phyloP scores from a whole-genome alignment of 2,888 invertebrate species.

The Meteorus cinctellus region DNA sequence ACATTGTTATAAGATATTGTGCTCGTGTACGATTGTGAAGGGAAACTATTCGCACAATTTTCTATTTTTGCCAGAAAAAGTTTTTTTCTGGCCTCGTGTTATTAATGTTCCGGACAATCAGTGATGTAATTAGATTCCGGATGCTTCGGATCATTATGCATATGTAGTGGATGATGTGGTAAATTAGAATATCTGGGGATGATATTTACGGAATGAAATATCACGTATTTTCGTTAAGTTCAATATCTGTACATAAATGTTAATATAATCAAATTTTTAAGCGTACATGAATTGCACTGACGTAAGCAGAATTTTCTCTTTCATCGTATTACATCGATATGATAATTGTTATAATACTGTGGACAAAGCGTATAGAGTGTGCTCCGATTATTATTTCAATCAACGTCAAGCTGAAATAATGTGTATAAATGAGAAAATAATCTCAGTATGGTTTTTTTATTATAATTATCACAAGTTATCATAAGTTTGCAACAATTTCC shows the following conservation, averaged over 20 bases:
- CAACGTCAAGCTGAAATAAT: background rate
- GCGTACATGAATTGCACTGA: background rate
- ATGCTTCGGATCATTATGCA: conserved; percentile 2
- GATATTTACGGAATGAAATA: background rate
- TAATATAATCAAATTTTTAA: background rate
- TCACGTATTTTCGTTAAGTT: background rate
- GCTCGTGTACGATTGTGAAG: background rate
- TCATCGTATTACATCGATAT: background rate
- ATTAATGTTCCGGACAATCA: conserved; percentile 9
- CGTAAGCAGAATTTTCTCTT: background rate
- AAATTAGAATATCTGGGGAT: background rate
- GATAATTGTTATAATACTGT: background rate
- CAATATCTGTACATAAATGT: conserved; percentile 14
- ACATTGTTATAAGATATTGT: background rate
- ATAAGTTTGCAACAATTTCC: background rate
- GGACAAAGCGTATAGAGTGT: background rate
- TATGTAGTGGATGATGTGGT: background rate
- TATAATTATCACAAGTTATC: background rate
- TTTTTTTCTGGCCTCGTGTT: background rate
- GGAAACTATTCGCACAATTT: background rate
- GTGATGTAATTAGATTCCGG: background rate
- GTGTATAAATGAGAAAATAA: conserved; percentile 3
- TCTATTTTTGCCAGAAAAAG: background rate
- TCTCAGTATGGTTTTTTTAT: background rate
- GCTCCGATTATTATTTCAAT: background rate